A percentile compares a stretch with the other conserved stretches of the same genome.
phyloP scores from a whole-genome alignment of 2,888 invertebrate genomes.

The Falcaria lacertinaria region DNA sequence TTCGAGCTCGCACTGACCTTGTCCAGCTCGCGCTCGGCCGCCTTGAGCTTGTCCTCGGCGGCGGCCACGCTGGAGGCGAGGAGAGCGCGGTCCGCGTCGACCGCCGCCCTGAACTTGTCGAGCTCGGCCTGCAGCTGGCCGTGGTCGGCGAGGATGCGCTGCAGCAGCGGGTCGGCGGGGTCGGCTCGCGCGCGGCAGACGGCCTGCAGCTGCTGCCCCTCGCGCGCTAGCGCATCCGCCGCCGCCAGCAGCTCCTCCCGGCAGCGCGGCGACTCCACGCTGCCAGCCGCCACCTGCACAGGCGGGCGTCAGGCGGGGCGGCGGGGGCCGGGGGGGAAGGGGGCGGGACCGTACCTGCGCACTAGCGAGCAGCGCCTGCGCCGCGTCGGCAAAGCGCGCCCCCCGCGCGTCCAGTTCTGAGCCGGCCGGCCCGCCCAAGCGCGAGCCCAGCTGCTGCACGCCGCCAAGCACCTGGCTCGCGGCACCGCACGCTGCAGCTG shows the following conservation, averaged over 20 bases:
- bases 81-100: conserved; percentile 4
- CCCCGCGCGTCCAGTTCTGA: conserved; percentile 28
- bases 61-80: conserved; percentile 14
- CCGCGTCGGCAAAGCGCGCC: conserved; percentile 25
- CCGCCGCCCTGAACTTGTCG: conserved; percentile 17
- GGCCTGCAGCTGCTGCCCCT: conserved; percentile 16
- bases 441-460: conserved; percentile 30
- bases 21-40: conserved; percentile 12
- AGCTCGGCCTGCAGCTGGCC: conserved; percentile 18
- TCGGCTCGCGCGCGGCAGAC: conserved; percentile 14
- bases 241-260: conserved; percentile 19
- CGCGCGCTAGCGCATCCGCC: conserved; percentile 19
- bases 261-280: conserved; percentile 26
- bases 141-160: conserved; percentile 1
- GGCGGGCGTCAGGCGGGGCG: background rate
- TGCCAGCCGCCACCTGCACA: conserved; percentile 30
- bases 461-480: conserved; percentile 32
- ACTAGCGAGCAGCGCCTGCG: conserved; percentile 28
- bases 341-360: conserved; percentile 27
- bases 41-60: conserved; percentile 11
- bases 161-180: conserved; percentile 2
- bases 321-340: background rate
- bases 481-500: conserved; percentile 33
- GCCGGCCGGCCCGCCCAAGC: conserved; percentile 21
- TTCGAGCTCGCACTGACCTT: conserved; percentile 8